Base-by-base conservation (phyloP, 1,140 invertebrate genomes). In the Orius insidiosus region DNA sequence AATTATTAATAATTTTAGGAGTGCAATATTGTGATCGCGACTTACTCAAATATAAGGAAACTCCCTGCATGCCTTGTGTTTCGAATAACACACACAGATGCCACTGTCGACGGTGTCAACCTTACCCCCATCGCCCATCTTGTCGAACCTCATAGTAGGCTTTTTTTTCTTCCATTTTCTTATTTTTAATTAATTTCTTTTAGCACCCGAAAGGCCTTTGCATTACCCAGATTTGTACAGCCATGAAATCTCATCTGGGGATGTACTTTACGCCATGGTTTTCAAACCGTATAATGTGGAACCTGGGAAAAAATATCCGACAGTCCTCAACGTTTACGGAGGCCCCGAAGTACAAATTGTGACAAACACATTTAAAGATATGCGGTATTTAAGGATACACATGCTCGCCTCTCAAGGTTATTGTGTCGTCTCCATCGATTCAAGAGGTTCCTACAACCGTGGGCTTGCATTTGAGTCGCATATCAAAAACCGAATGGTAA, bases 321-420 rank as follows among this genome's bases (percentile, higher is more conserved):
- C 90, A 1, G 78, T 98, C 46, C 68, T 98, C 10, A 90, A 95
- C 63, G 85, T 99, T 11, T 98, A 99, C 62, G 95, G 92, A 16
- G 94, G 95, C 9, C 94, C 94, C 0, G 90, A 95, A 63, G 90
- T 98, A 16, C 93, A 98, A 69, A 72, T 95, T 30, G 94, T 98
- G 32, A 87, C 85, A 30, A 98, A 98, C 66, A 83, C 80, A 14
- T 96, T 92, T 60, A 94, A 93, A 82, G 85, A 85, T 48, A 81
- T 83, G 68, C 74, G 89, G 48, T 86, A 95, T 59, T 66, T 94
- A 10, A 71, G 90, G 45, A 85, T 94, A 73, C 87, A 96, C 55
- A 93, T 97, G 74, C 66, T 97, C 40, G 85, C 92, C 6, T 79
- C 88, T n/a, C 76, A 94, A 54, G 95, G 94, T 1, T 98, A 96